Evolutionary conservation across 2,888 invertebrate species (phyloP).

Genomic region (Leptopilina syphax): DNA sequence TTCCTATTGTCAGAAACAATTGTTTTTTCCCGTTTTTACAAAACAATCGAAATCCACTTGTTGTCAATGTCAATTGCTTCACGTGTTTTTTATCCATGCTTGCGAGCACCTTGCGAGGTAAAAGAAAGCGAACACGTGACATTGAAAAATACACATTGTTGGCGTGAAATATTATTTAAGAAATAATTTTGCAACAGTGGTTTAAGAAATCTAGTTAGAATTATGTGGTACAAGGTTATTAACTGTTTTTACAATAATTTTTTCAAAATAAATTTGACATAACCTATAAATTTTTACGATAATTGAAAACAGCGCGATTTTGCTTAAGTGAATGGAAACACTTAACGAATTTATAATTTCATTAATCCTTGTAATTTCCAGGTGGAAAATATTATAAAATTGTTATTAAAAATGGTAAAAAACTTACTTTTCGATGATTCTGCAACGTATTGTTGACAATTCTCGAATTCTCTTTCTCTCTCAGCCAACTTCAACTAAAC

Average conservation of each 20-base stretch:
- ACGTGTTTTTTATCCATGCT: background rate
- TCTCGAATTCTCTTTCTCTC: background rate
- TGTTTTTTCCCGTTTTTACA: too few relatives aligned
- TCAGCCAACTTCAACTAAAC: slow-evolving; percentile 7
- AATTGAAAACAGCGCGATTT: too few relatives aligned
- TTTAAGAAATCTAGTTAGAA: background rate
- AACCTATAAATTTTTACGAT: too few relatives aligned
- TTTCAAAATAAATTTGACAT: too few relatives aligned
- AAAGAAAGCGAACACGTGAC: slow-evolving; percentile 3
- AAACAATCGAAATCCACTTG: background rate
- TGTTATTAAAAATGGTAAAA: background rate
- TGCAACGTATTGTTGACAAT: background rate
- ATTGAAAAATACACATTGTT: background rate
- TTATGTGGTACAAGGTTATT: too few relatives aligned
- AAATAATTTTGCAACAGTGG: background rate
- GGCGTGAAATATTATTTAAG: background rate
- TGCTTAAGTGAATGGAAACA: too few relatives aligned
- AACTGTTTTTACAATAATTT: too few relatives aligned
- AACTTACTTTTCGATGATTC: background rate
- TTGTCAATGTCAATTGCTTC: background rate
- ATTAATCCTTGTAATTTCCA: background rate
- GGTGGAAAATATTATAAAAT: background rate
- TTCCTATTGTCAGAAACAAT: too few relatives aligned
- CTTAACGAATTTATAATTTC: too few relatives aligned
- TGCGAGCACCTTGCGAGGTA: too few relatives aligned